Conservation (phyloP, 2,888 invertebrate species). For the Polyommatus iphigenia region DNA sequence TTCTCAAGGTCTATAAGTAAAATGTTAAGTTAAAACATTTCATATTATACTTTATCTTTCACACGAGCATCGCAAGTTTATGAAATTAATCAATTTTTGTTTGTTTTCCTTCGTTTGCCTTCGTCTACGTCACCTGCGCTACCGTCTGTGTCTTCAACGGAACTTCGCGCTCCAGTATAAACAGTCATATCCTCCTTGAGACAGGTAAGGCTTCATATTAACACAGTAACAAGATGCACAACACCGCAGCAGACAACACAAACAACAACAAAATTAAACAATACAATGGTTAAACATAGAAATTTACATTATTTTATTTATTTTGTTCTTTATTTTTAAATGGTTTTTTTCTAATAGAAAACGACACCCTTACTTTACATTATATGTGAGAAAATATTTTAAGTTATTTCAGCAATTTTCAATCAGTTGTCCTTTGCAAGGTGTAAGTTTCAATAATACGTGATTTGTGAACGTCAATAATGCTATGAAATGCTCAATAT, state of each 20-base stretch:
- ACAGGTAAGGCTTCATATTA: constrained; percentile 22
- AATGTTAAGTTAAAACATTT: too few species aligned
- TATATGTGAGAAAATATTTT: not conserved
- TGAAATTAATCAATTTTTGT: not conserved
- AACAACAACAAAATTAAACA: not conserved
- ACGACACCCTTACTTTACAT: too few species aligned
- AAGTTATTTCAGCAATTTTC: not conserved
- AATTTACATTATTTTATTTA: too few species aligned
- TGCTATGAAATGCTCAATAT: not conserved
- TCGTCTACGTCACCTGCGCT: not conserved
- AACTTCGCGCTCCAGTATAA: constrained; percentile 21
- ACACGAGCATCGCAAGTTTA: not conserved
- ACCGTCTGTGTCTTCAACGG: not conserved
- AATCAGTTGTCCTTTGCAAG: not conserved
- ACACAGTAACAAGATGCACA: not conserved
- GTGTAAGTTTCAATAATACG: not conserved
- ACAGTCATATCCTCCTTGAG: constrained; percentile 23
- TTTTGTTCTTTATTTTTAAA: too few species aligned
- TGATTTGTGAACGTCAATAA: not conserved
- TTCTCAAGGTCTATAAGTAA: too few species aligned
- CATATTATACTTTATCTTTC: not conserved
- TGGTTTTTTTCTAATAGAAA: too few species aligned
- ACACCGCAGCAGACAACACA: not conserved
- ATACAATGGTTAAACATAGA: not conserved
- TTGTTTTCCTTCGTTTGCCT: constrained; percentile 4